Base-by-base conservation (phyloP, 2,797 vertebrate genomes). In the Poecilia velifera region DNA sequence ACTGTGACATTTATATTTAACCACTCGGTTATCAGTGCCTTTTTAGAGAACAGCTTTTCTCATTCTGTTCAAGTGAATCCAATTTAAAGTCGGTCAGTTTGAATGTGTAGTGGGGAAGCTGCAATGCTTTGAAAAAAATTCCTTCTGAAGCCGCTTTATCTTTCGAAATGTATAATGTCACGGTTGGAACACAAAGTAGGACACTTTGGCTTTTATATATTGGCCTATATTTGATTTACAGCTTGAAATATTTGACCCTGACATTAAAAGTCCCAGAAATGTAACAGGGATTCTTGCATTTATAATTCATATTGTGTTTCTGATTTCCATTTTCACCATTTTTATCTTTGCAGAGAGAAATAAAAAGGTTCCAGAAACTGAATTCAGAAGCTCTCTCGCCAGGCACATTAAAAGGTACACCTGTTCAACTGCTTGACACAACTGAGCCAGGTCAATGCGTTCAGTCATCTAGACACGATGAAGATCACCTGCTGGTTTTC, bases 1-100 rank as follows among this genome's bases (percentile, higher is more conserved):
- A 86, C 90, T 92, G 91, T 93, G 90, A 93, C 92, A 93, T 93
- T 92, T 94, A 89, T 91, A 94, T 92, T 93, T 89, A 91, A 89
- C 72, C 79, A 88, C 88, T 87, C 82, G 76, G 57, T 90, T 93
- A 91, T 91, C 87, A 20, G 77, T 76, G 76, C 83, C 81, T 68
- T 84, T 90, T 87, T 46, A 64, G 59, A 81, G 68, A 87, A 88
- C 64, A 78, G 70, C 78, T 90, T 90, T 85, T 86, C 78, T 85
- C 43, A 68, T 89, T 86, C 81, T 77, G 9, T 81, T 83, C 73
- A 82, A 78, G 77, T 77, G 78, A 86, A 93, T 86, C 89, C 73
- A 76, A 84, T 93, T 90, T 86, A 47, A 81, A 88, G 39, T 76
- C 77, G 2, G 80, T 64, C 83, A 45, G 49, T 89, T 84, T 88